Evolutionary conservation across 2,113 vertebrate species (phyloP).

Genomic region (Halichoerus grypus): DNA sequence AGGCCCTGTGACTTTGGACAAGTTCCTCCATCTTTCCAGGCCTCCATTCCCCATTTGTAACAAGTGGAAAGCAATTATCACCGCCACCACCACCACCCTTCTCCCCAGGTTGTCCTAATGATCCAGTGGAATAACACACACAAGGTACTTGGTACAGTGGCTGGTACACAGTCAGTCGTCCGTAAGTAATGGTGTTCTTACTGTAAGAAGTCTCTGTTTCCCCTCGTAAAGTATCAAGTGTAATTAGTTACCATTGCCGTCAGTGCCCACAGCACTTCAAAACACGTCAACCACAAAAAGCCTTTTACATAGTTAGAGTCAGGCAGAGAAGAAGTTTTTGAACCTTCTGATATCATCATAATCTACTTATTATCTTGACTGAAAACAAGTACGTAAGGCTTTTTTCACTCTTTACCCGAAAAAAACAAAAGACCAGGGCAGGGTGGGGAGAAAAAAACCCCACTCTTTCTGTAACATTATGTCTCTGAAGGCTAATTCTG

Average conservation of each 20-base stretch:
- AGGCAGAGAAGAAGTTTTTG: background rate
- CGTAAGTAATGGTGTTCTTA: background rate
- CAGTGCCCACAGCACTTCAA: background rate
- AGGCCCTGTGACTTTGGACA: background rate
- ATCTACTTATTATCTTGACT: background rate
- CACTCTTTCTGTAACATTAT: background rate
- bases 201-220: background rate
- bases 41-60: background rate
- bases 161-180: background rate
- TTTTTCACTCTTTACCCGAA: slow-evolving; percentile 17
- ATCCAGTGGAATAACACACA: background rate
- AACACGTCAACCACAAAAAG: background rate
- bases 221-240: background rate
- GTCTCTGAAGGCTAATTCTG: slow-evolving; percentile 29
- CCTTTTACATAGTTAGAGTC: background rate
- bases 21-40: background rate
- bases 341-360: background rate
- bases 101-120: background rate
- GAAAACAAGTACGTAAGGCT: background rate
- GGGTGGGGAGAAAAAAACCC: background rate
- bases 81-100: background rate
- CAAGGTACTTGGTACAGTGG: background rate
- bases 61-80: background rate
- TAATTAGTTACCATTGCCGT: background rate
- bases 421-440: background rate